Evolutionary conservation across 2,113 vertebrate species (phyloP), one percentile per base, ranked within the genome.

Genomic region (Benitochromis conjunctus): DNA sequence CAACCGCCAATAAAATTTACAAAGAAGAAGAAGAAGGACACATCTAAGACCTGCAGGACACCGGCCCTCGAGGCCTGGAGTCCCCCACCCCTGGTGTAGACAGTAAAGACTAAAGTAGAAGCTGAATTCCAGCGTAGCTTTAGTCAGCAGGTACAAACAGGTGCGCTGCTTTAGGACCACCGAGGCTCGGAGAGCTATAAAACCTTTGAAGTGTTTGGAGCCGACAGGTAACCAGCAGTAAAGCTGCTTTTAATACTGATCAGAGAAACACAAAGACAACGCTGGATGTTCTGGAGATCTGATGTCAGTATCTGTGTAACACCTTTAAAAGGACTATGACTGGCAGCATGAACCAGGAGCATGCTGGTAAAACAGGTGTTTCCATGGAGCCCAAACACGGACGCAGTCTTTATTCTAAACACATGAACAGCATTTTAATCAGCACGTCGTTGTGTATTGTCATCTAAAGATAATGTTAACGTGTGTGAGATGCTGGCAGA

Each of bases 81-180:
- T 18, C 18, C 57, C 21, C 6, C 26, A 16, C 57, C 57, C 31
- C 57, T 18, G 14, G 10, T 36, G 31, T 64, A 64, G n/a, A n/a
- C n/a, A n/a, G n/a, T n/a, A n/a, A 38, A 64, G 31, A 64, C 12
- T 64, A 36, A 38, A n/a, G 10, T 64, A 29, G 2, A 57, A 29
- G 24, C 24, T 1, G 6, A n/a, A 5, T 38, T 38, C 34, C 10
- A 38, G 11, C 41, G 10, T 43, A 43, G 34, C 31, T 34, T 10
- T 19, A 60, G 60, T 4, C 18, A 64, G 60, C 31, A 36, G 34
- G 6, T 21, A 64, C 60, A 1, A 36, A 64, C 34, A 1, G 7
- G n/a, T 5, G 12, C 31, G n/a, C 19, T 2, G 19, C 12, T 43
- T 12, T n/a, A n/a, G 31, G 0, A 64, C 0, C 19, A 38, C 31